Evolutionary conservation across 30 jellyfish, hydroid and myxozoan genomes (phyloP).

Genomic region (Hydractinia echinata): DNA sequence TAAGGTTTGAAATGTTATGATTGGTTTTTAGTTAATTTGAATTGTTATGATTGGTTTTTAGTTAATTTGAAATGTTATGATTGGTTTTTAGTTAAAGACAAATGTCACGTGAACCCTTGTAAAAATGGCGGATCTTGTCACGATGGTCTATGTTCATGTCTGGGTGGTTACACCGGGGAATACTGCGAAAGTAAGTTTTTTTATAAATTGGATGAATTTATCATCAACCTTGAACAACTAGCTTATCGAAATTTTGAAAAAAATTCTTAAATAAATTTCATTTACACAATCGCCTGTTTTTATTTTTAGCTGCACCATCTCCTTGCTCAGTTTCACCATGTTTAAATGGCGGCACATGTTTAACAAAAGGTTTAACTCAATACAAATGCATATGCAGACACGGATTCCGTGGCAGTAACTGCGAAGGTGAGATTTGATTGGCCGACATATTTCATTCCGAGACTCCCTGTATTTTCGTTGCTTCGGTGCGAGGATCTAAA

Average conservation of each 20-base stretch:
- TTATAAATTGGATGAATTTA: not conserved
- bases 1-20: not conserved
- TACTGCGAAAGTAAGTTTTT: slow-evolving; percentile 64
- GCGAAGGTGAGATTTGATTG: slow-evolving; percentile 59
- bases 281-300: not conserved
- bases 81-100: slow-evolving; percentile 62
- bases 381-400: slow-evolving; percentile 89
- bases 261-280: not conserved
- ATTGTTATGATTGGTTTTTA: not conserved
- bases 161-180: slow-evolving; percentile 82
- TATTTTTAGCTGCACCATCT: slow-evolving; percentile 74
- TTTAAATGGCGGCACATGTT: slow-evolving; percentile 88
- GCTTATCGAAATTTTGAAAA: not conserved
- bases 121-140: slow-evolving; percentile 84
- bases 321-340: slow-evolving; percentile 96
- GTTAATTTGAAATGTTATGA: not conserved
- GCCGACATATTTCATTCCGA: too few relatives aligned
- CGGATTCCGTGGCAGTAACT: slow-evolving; percentile 84
- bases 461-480: too few relatives aligned
- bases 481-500: too few relatives aligned
- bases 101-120: slow-evolving; percentile 79
- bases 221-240: not conserved
- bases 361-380: slow-evolving; percentile 63
- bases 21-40: too few relatives aligned
- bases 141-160: slow-evolving; percentile 76